Percentiles rank a stretch among this genome's conserved stretches.
Evolutionary conservation across 2,113 vertebrate species (phyloP).

Genomic region (Bambusicola thoracicus): DNA sequence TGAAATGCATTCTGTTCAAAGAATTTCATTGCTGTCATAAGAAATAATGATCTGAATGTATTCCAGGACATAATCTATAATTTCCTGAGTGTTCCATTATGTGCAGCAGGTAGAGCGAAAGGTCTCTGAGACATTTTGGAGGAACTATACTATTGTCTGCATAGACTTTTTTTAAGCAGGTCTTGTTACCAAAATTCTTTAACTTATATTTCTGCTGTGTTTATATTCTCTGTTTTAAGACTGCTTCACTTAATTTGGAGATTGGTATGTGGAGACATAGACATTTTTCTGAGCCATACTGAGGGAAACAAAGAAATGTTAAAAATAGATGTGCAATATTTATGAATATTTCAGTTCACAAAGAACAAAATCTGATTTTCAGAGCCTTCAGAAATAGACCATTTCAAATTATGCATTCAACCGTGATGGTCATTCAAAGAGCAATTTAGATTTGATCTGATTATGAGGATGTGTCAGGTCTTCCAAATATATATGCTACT

Average conservation of each 20-base stretch:
- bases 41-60: conserved; percentile 39
- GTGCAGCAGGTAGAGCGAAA: conserved; percentile 5
- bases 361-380: conserved; percentile 10
- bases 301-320: background rate
- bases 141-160: background rate
- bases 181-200: conserved; percentile 1
- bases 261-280: background rate
- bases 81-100: conserved; percentile 18
- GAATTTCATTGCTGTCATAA: background rate
- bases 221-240: conserved; percentile 13
- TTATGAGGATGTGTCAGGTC: background rate
- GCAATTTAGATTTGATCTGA: background rate
- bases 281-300: background rate
- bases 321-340: background rate
- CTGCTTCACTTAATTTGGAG: background rate
- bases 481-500: background rate
- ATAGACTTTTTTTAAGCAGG: background rate
- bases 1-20: conserved; percentile 1
- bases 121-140: conserved; percentile 10
- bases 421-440: background rate
- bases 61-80: conserved; percentile 32
- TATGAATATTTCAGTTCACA: background rate
- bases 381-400: background rate
- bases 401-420: background rate
- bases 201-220: conserved; percentile 16